Percentiles rank a stretch among this genome's conserved stretches.
Evolutionary conservation across 2,797 vertebrate genomes (phyloP).

Genomic region (Sebastes oblongus): DNA sequence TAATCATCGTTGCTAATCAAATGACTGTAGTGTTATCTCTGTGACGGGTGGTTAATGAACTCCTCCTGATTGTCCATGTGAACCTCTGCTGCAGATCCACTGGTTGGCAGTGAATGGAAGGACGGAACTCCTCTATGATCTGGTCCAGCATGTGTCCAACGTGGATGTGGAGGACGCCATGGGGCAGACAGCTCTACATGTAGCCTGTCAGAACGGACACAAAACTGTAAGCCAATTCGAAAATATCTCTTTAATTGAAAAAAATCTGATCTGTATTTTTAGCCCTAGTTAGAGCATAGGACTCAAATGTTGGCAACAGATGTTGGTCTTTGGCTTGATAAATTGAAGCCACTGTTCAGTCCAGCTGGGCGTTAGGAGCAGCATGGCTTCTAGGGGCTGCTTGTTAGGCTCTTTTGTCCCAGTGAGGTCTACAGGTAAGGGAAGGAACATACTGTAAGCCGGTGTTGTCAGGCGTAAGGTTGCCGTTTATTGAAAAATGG

Average conservation of each 20-base stretch:
- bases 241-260: background rate
- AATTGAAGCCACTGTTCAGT: background rate
- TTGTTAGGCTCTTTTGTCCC: background rate
- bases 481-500: background rate
- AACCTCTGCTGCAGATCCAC: conserved; percentile 87
- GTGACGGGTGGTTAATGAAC: background rate
- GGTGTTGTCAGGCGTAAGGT: background rate
- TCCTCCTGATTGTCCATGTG: background rate
- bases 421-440: no score
- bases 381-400: background rate
- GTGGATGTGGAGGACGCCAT: conserved; percentile 99
- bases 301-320: background rate
- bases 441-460: no score
- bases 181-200: conserved; percentile 98
- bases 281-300: background rate
- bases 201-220: conserved; percentile 98
- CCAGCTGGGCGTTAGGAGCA: background rate
- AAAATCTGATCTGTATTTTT: background rate
- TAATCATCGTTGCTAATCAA: background rate
- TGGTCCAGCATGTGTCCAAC: conserved; percentile 95
- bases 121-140: conserved; percentile 96
- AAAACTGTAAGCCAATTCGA: conserved; percentile 86
- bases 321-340: background rate
- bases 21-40: background rate
- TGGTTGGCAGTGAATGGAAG: conserved; percentile 98